These are phyloP conservation scores for Hofmannophila pseudospretella DNA, from an alignment of 2,888 invertebrate genomes.

Conservation along the genomic window DNA sequence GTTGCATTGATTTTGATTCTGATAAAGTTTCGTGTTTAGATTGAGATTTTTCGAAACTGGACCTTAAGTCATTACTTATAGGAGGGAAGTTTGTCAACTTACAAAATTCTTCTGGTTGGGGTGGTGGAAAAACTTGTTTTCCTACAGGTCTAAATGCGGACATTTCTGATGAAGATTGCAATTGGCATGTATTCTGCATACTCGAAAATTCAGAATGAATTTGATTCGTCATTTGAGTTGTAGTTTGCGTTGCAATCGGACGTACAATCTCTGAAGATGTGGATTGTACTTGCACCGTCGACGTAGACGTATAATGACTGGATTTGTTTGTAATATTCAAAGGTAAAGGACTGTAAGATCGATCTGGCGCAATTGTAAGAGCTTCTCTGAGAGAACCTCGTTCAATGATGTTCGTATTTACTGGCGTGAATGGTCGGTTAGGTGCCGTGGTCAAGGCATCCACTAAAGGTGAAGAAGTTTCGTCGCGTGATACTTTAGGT, in stretches of 20 bases:
- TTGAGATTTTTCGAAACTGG: constrained; percentile 44
- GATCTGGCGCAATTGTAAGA: constrained; percentile 80
- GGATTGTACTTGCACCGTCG: constrained; percentile 33
- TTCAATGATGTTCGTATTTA: constrained; percentile 59
- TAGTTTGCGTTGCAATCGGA: constrained; percentile 52
- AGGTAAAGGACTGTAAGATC: constrained; percentile 77
- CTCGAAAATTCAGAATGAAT: constrained; percentile 46
- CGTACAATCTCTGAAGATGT: constrained; percentile 46
- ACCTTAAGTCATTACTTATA: constrained; percentile 54
- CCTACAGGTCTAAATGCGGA: constrained; percentile 71
- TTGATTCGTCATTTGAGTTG: constrained; percentile 40
- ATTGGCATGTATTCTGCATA: constrained; percentile 56
- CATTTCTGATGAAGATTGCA: constrained; percentile 56
- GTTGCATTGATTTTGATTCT: constrained; percentile 42
- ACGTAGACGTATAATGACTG: constrained; percentile 40
- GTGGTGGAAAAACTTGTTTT: constrained; percentile 60
- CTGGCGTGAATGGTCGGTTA: constrained; percentile 79
- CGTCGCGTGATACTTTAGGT: constrained; percentile 60
- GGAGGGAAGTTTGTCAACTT: constrained; percentile 52
- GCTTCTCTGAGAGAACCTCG: constrained; percentile 77
- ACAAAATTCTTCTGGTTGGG: constrained; percentile 53
- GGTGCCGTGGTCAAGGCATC: constrained; percentile 83
- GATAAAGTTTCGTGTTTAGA: constrained; percentile 44
- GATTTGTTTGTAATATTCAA: constrained; percentile 59
- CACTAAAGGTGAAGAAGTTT: constrained; percentile 80